These are phyloP conservation scores for Agrilus cyanescens DNA, from an alignment of 2,888 invertebrate species.

Conservation along the genomic window DNA sequence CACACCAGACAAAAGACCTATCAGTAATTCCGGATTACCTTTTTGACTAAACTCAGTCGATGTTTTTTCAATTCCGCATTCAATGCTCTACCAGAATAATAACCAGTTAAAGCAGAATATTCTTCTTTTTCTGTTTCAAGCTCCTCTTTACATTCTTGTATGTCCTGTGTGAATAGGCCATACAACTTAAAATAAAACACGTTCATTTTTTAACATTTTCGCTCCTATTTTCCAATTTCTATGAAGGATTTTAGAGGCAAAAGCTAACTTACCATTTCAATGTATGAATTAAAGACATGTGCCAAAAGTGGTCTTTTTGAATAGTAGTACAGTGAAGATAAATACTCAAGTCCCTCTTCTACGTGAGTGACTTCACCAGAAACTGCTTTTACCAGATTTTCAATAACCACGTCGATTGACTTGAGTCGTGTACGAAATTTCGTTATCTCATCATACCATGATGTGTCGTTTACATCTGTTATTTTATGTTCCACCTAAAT, in stretches of 20 bases:
- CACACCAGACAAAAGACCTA: too few species aligned
- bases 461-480: conserved; percentile 63
- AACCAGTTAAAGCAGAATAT: conserved; percentile 55
- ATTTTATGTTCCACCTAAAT: conserved; percentile 47
- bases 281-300: conserved; percentile 45
- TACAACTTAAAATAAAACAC: conserved; percentile 43
- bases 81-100: conserved; percentile 59
- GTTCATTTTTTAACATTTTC: neutral
- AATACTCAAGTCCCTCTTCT: conserved; percentile 66
- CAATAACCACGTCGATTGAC: conserved; percentile 63
- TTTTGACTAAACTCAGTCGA: conserved; percentile 45
- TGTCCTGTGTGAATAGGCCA: conserved; percentile 62
- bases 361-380: conserved; percentile 70
- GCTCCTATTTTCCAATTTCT: neutral
- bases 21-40: too few species aligned
- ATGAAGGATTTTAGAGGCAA: too few species aligned
- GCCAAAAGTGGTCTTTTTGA: conserved; percentile 61
- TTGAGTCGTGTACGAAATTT: conserved; percentile 48
- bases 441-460: conserved; percentile 72
- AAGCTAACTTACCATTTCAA: neutral
- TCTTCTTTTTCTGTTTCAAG: conserved; percentile 47
- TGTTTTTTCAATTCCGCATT: conserved; percentile 56
- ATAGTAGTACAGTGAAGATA: conserved; percentile 68
- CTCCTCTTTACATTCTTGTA: conserved; percentile 61
- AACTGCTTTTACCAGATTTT: conserved; percentile 67